Conservation (phyloP, 2,888 invertebrate species). For the Crematogaster levior region DNA sequence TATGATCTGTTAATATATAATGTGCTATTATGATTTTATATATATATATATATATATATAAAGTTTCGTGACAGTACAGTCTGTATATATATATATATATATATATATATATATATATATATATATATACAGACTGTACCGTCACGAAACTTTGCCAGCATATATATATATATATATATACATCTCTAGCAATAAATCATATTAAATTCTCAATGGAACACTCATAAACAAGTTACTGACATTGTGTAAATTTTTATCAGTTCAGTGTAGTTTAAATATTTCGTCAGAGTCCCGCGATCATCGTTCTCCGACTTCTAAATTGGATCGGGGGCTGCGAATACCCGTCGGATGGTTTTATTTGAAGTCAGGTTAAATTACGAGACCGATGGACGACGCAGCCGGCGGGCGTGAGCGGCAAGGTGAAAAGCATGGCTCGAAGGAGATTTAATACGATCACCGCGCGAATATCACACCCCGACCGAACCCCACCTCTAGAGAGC, state of each 20-base stretch:
- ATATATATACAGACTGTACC: too few species aligned
- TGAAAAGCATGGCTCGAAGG: constrained; percentile 76
- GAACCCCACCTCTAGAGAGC: constrained; percentile 27
- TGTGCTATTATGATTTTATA: too few species aligned
- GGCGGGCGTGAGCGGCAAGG: constrained; percentile 49
- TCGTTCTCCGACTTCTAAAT: constrained; percentile 50
- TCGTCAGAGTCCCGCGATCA: constrained; percentile 36
- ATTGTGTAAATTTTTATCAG: constrained; percentile 7
- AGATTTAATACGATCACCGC: constrained; percentile 80
- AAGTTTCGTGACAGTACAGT: too few species aligned
- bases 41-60: too few species aligned
- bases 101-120: too few species aligned
- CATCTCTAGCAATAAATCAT: neutral
- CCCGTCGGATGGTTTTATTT: constrained; percentile 74
- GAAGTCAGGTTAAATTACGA: constrained; percentile 76
- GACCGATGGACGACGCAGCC: constrained; percentile 71
- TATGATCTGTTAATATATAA: neutral
- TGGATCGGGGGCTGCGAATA: constrained; percentile 45
- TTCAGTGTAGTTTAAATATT: constrained; percentile 35
- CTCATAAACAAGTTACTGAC: neutral
- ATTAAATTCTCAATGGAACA: neutral
- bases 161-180: neutral
- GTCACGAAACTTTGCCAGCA: too few species aligned
- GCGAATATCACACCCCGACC: constrained; percentile 73
- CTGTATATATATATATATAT: too few species aligned